These are phyloP conservation scores for Pyrrhopygopsis socrates DNA, from an alignment of 2,888 invertebrate species.

Conservation along the genomic window DNA sequence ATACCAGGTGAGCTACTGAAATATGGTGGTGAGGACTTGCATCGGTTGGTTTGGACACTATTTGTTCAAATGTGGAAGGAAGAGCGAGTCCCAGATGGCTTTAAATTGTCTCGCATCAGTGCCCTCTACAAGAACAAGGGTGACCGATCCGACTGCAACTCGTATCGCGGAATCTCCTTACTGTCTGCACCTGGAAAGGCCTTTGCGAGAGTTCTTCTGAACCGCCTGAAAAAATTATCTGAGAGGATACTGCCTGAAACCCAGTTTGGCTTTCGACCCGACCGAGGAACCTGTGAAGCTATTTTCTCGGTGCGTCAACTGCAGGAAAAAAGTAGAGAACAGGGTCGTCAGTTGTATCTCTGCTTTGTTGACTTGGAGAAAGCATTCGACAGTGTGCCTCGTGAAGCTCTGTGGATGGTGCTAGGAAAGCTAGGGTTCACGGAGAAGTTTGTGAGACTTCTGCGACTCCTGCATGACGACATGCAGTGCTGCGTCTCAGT, in stretches of 20 bases:
- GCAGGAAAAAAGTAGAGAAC: no score
- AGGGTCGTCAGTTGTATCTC: no score
- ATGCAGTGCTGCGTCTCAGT: slow-evolving; percentile 61
- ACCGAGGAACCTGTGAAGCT: no score
- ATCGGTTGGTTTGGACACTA: no score
- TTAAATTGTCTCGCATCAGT: neutral
- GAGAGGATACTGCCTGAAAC: neutral
- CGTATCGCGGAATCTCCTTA: no score
- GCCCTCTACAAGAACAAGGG: neutral
- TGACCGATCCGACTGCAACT: neutral
- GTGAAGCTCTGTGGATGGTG: neutral
- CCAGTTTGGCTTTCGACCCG: no score
- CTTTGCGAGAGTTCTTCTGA: neutral
- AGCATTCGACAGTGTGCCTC: neutral
- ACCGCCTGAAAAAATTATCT: neutral
- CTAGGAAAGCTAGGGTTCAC: neutral
- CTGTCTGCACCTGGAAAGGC: neutral
- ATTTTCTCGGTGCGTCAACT: no score
- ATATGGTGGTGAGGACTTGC: neutral
- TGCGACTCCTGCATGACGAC: slow-evolving; percentile 55
- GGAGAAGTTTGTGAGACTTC: slow-evolving; percentile 13
- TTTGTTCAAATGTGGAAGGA: neutral
- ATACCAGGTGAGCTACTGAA: neutral
- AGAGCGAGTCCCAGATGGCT: neutral
- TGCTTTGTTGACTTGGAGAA: neutral